Evolutionary conservation across 2,113 vertebrate genomes (phyloP).

Genomic region (Holacanthus passer): DNA sequence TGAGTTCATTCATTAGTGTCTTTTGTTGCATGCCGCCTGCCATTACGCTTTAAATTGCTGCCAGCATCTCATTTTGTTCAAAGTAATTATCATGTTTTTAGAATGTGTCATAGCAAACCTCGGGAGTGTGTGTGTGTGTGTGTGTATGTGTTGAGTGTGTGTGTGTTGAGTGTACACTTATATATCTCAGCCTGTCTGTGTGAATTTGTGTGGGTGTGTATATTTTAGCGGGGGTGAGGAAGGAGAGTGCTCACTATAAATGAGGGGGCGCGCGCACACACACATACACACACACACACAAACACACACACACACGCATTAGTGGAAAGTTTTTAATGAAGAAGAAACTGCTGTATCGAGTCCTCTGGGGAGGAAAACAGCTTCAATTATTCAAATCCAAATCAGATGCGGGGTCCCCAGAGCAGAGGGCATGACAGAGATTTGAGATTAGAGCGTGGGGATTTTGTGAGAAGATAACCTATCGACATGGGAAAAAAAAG

Average conservation of each 20-base stretch:
- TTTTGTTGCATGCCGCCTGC: slow-evolving; percentile 57
- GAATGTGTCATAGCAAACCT: slow-evolving; percentile 55
- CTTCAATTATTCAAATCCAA: slow-evolving; percentile 67
- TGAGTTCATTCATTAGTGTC: slow-evolving; percentile 65
- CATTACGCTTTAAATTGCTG: slow-evolving; percentile 41
- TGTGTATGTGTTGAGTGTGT: slow-evolving; percentile 16
- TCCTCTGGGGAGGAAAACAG: slow-evolving; percentile 49
- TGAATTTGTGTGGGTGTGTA: slow-evolving; percentile 62
- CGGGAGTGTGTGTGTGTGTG: neutral
- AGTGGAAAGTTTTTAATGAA: slow-evolving; percentile 74
- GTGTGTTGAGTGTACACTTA: slow-evolving; percentile 31
- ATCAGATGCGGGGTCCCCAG: slow-evolving; percentile 53
- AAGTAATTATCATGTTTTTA: slow-evolving; percentile 57
- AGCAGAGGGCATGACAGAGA: slow-evolving; percentile 65
- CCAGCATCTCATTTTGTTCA: slow-evolving; percentile 53
- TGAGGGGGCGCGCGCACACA: slow-evolving; percentile 9
- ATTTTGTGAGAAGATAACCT: slow-evolving; percentile 54
- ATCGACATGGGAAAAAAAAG: neutral
- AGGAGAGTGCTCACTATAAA: slow-evolving; percentile 40
- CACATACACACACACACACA: slow-evolving; percentile 7
- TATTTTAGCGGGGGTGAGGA: slow-evolving; percentile 54
- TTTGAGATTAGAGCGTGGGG: slow-evolving; percentile 45
- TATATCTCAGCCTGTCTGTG: slow-evolving; percentile 44
- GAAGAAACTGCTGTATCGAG: slow-evolving; percentile 62
- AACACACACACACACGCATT: slow-evolving; percentile 23